A percentile compares a stretch with the other conserved stretches of the same genome.
Conservation (phyloP, 35 echinoderm and acorn worm species). For the Apostichopus parvimensis region DNA sequence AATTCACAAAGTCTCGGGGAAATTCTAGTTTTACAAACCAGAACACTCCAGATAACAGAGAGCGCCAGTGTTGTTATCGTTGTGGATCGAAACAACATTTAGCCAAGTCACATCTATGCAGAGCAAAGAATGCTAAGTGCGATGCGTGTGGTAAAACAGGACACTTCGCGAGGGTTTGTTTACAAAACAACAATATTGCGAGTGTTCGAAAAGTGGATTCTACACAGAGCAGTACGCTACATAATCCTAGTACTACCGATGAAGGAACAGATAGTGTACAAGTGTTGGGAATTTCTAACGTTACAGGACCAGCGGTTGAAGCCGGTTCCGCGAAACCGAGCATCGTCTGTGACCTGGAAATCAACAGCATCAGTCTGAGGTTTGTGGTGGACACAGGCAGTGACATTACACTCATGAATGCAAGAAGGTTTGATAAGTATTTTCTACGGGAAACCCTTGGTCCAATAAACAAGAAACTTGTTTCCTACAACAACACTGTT, state of each 20-base stretch:
- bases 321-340: background rate
- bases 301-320: background rate
- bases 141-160: conserved; percentile 52
- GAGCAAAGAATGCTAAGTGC: conserved; percentile 34
- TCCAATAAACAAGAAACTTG: background rate
- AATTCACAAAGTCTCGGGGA: background rate
- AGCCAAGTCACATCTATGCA: conserved; percentile 39
- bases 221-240: background rate
- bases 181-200: background rate
- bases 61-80: conserved; percentile 25
- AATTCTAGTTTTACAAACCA: background rate
- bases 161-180: conserved; percentile 66
- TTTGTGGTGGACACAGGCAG: conserved; percentile 66
- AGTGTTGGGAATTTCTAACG: background rate
- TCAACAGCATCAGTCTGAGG: conserved; percentile 7
- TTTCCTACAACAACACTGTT: background rate
- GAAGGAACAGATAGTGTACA: background rate
- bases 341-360: conserved; percentile 36
- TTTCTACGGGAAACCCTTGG: conserved; percentile 46
- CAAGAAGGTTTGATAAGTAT: conserved; percentile 49
- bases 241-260: background rate
- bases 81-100: conserved; percentile 54
- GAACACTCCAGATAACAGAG: background rate
- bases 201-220: conserved; percentile 15
- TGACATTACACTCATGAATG: conserved; percentile 47